These are phyloP conservation scores for Melanerpes aurifrons DNA, from an alignment of 2,113 vertebrate species.

Conservation along the genomic window DNA sequence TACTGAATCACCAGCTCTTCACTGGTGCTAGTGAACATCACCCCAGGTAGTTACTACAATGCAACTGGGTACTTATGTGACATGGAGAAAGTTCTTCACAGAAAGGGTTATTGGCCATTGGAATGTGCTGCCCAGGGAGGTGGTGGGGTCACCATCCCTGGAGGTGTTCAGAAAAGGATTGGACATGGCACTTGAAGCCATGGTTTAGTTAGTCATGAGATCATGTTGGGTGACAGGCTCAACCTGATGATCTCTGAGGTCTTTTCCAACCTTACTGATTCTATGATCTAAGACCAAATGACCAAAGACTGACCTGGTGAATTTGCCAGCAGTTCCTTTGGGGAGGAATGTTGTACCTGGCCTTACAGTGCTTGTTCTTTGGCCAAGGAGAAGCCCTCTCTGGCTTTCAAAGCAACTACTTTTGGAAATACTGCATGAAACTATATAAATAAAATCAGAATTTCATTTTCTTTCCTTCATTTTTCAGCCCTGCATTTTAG, in stretches of 20 bases:
- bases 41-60: neutral
- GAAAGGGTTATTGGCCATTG: too few species aligned
- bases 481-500: conserved; percentile 40
- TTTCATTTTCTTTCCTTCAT: neutral
- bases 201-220: too few species aligned
- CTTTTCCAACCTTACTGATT: too few species aligned
- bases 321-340: neutral
- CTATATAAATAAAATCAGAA: neutral
- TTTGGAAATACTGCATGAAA: neutral
- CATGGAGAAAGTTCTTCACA: too few species aligned
- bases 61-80: neutral
- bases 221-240: too few species aligned
- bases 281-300: too few species aligned
- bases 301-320: neutral
- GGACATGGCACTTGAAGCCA: too few species aligned
- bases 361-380: neutral
- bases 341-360: neutral
- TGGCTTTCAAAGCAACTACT: neutral
- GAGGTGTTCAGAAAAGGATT: too few species aligned
- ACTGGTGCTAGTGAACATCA: neutral
- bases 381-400: neutral
- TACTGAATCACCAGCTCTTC: neutral
- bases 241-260: too few species aligned
- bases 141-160: too few species aligned
- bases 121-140: too few species aligned